phyloP scores from a whole-genome alignment of 2,113 vertebrate genomes.

The Phylloscopus whistleri region DNA sequence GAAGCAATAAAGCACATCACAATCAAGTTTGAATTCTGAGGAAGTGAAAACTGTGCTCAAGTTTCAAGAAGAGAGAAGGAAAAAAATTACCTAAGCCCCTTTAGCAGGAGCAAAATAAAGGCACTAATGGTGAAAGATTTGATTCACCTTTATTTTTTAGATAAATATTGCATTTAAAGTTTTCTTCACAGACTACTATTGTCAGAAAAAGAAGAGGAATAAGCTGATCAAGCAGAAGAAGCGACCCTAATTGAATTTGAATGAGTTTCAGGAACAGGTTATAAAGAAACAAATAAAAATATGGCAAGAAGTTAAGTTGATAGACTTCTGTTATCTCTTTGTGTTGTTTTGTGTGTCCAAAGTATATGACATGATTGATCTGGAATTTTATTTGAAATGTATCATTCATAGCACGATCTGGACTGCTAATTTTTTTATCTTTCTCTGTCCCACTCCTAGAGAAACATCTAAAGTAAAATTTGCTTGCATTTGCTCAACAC shows the following conservation, averaged over 20 bases:
- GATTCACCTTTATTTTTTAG: neutral
- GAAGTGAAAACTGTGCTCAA: neutral
- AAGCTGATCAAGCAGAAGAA: neutral
- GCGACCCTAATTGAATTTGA: neutral
- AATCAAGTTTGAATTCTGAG: neutral
- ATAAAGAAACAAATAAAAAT: neutral
- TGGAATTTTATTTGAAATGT: neutral
- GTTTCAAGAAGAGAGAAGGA: neutral
- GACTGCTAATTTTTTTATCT: neutral
- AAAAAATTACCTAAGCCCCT: neutral
- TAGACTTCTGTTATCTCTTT: neutral
- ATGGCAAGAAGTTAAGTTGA: neutral
- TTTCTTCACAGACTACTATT: neutral
- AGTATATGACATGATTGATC: neutral
- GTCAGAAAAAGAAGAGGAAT: neutral
- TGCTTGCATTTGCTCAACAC: neutral
- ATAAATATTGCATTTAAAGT: neutral
- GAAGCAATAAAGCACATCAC: neutral
- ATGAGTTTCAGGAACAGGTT: neutral
- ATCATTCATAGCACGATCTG: neutral
- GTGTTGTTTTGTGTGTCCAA: neutral
- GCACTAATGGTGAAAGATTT: neutral
- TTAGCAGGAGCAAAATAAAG: neutral
- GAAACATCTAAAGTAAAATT: neutral
- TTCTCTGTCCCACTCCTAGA: neutral